Evolutionary conservation across 2,797 vertebrate species (phyloP), one percentile per base, ranked within the genome.

Genomic region (Oreochromis grahami): DNA sequence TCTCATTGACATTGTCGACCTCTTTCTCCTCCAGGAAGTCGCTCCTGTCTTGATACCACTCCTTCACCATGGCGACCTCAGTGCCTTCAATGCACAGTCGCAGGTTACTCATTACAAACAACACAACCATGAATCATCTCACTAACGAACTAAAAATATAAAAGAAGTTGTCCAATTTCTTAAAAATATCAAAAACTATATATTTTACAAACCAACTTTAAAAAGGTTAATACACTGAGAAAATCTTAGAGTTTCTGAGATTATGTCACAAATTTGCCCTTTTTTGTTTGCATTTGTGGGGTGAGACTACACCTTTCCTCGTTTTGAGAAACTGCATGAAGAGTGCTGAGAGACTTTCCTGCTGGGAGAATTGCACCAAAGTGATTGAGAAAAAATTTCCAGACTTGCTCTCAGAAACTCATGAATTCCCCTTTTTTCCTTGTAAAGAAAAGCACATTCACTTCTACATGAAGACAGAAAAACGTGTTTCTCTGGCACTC

Each of bases 21-120:
- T 97, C 95, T 79, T 91, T 96, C 91, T 96, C 86, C 80, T 96
- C 92, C 87, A 99, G 83, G 86, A 76, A 87, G 86, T 99, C 98
- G 4, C 91, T 88, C 24, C 98, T 95, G 86, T 98, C 89, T 81
- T 94, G 88, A 84, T 95, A 99, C 96, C 97, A 97, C 82, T 98
- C 97, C 82, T 92, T 97, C 81, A 97, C 92, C 38, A 87, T 86
- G 78, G 93, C 11, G 5, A 87, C 82, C 81, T 96, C 87, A 6
- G 95, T 95, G 81, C 89, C 98, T 99, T 82, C 8, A 58, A 86
- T 32, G 76, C 58, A 88, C 34, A 88, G 52, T 83, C 50, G 81
- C 63, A 74, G 38, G 38, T 55, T 21, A 14, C 38, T 43, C 41
- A 43, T 43, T 43, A 70, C 38, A 70, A 70, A 43, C 63, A 24